Conservation (phyloP, 1,140 invertebrate genomes). For the Bombus terrestris region DNA sequence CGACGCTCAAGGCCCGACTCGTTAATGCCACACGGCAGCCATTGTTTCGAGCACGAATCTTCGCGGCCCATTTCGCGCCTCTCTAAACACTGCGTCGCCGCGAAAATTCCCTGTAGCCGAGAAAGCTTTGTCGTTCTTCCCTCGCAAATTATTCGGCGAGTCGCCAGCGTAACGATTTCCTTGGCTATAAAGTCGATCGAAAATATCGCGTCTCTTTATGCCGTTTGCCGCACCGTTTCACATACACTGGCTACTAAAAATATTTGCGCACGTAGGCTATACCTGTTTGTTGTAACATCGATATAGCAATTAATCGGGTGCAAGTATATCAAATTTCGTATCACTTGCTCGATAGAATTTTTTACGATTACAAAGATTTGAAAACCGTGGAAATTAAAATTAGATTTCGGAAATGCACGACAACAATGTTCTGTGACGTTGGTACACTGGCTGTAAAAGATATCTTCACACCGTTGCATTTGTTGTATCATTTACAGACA, state of each 20-base stretch:
- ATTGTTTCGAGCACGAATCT: slow-evolving; percentile 71
- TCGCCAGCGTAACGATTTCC: slow-evolving; percentile 28
- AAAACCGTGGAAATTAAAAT: no score
- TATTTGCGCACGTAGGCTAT: not conserved
- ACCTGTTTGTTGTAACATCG: not conserved
- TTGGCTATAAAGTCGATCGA: not conserved
- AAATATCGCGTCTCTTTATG: not conserved
- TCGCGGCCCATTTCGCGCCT: slow-evolving; percentile 56
- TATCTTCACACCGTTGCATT: no score
- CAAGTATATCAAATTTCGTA: no score
- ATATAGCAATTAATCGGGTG: no score
- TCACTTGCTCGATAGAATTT: accelerated
- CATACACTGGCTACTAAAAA: no score
- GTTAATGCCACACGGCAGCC: slow-evolving; percentile 63
- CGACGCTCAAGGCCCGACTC: slow-evolving; percentile 40
- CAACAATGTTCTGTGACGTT: no score
- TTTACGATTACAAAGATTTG: no score
- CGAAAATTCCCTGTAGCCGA: slow-evolving; percentile 5
- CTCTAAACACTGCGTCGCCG: slow-evolving; percentile 29
- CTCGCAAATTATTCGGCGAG: not conserved
- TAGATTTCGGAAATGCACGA: no score
- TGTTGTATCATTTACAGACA: no score
- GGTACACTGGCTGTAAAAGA: no score
- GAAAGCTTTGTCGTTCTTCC: not conserved
- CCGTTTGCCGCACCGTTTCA: no score